These are phyloP conservation scores for Pristiophorus japonicus DNA, from an alignment of 2,113 vertebrate species.

Conservation along the genomic window DNA sequence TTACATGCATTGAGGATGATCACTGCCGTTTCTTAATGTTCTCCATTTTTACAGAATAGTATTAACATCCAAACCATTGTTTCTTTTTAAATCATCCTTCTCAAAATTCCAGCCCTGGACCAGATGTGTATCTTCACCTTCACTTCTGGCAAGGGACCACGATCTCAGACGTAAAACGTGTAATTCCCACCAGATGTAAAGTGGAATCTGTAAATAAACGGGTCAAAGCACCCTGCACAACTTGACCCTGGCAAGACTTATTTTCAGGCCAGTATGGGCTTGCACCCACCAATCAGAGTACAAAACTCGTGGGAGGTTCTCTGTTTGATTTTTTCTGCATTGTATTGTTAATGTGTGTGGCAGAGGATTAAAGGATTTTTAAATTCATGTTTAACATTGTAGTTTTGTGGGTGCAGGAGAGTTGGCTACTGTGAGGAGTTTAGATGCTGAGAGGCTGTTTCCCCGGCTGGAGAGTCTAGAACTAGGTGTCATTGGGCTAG, in stretches of 20 bases:
- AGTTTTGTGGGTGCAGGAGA: not conserved
- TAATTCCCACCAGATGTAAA: not conserved
- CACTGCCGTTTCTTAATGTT: not conserved
- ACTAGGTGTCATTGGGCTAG: too few relatives aligned
- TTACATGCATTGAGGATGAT: too few relatives aligned
- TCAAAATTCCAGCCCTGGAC: not conserved
- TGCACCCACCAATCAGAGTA: not conserved
- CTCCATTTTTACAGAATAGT: not conserved
- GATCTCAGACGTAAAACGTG: not conserved
- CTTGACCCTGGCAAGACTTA: not conserved
- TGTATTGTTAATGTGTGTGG: not conserved
- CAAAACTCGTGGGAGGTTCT: not conserved
- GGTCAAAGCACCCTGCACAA: not conserved
- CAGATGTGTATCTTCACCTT: constrained; percentile 10
- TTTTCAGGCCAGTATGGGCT: not conserved
- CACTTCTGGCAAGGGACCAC: not conserved
- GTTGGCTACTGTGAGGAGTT: not conserved
- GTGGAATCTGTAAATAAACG: not conserved
- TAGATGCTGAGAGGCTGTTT: not conserved
- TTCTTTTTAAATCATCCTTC: not conserved
- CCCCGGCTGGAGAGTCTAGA: not conserved
- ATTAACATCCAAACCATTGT: not conserved
- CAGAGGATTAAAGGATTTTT: not conserved
- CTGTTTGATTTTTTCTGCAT: not conserved
- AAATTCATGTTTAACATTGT: not conserved